Base-by-base conservation (phyloP, 2,888 invertebrate genomes). In the Oeneis ivallda region DNA sequence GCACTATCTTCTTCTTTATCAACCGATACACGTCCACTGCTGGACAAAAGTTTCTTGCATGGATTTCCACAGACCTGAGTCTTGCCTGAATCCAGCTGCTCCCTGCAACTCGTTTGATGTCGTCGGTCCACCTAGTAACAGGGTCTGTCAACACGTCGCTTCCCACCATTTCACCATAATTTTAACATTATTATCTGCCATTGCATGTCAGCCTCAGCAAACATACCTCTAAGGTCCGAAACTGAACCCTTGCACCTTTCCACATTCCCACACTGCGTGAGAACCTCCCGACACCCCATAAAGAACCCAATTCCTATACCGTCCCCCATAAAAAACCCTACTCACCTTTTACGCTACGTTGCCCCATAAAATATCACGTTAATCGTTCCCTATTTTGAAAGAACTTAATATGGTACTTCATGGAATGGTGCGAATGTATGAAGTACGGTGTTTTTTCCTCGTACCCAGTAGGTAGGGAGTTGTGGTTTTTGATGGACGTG, bases 181-280 rank as follows among this genome's bases (percentile, higher is more conserved):
- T n/a, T n/a, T n/a, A n/a, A n/a, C n/a, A n/a, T n/a, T 11, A 1
- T 15, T 54, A 52, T 58, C 62, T 67, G 71, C 70, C 68, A 75
- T 73, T 74, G 74, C 69, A 71, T 67, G 65, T 72, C 74, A 77
- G 79, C 77, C 65, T 72, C 74, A 77, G 79, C 77, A 80, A 74
- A 75, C 65, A 71, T 67, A 62, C 63, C 69, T 64, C 66, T 58
- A 59, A 60, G 66, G 71, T 70, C 72, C 64, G 69, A 71, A 70
- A 73, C 61, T 72, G 74, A 81, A 82, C 88, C 88, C 85, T 89
- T 87, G 83, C 88, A 87, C 89, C 89, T 88, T 86, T 79, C 71
- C 74, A 80, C 82, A 89, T 92, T 91, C 92, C 89, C 91, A 91
- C 89, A 91, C 86, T 85, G 76, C 90, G 90, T 89, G 91, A 83